Conservation (phyloP, 2,888 invertebrate genomes). For the Urechis unicinctus region DNA sequence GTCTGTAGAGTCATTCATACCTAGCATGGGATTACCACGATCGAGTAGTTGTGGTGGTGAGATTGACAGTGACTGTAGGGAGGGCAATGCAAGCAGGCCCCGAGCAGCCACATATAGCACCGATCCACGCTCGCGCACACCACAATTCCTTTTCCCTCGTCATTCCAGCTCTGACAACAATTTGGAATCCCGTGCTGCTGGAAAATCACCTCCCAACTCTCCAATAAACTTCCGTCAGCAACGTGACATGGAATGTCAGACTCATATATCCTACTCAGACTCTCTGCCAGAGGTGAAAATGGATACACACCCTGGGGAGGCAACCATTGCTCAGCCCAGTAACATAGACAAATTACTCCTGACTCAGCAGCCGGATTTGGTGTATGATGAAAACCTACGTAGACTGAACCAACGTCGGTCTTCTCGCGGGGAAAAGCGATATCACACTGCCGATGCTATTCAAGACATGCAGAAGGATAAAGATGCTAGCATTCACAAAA, state of each 20-base stretch:
- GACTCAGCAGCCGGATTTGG: not conserved
- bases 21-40: not conserved
- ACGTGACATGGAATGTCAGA: not conserved
- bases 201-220: not conserved
- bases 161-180: slow-evolving; percentile 1
- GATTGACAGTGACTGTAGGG: not conserved
- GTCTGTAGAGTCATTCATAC: slow-evolving; percentile 12
- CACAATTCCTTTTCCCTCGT: not conserved
- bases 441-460: slow-evolving; percentile 64
- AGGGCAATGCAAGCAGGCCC: slow-evolving; percentile 3
- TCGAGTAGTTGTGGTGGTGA: not conserved
- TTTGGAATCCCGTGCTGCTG: slow-evolving; percentile 3
- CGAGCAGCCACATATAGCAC: not conserved
- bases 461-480: slow-evolving; percentile 55
- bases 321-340: not conserved
- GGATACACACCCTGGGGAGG: not conserved
- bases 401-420: slow-evolving; percentile 12
- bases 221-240: not conserved
- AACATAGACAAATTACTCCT: not conserved
- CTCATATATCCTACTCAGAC: not conserved
- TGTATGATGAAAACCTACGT: not conserved
- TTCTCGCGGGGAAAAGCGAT: slow-evolving; percentile 52
- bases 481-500: slow-evolving; percentile 57
- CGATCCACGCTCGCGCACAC: slow-evolving; percentile 3
- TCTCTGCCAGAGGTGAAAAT: slow-evolving; percentile 1